phyloP scores from a whole-genome alignment of 1,140 invertebrate species.

The Aphis gossypii region DNA sequence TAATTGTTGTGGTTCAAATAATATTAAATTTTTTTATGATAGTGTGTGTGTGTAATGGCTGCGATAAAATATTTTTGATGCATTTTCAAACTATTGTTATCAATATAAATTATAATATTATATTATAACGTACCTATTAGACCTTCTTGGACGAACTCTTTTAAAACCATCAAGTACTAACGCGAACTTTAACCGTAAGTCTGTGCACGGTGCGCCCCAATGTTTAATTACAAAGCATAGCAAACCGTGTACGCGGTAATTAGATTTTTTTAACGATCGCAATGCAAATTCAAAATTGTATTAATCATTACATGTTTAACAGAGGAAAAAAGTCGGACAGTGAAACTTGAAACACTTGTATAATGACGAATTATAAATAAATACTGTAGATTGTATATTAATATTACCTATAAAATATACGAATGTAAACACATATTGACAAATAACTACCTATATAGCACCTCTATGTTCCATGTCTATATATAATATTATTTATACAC shows the following conservation, averaged over 20 bases:
- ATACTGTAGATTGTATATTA: slow-evolving; percentile 14
- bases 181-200: background rate
- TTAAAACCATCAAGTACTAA: background rate
- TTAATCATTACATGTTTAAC: background rate
- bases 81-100: background rate
- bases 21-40: background rate
- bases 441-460: background rate
- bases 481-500: background rate
- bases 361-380: slow-evolving; percentile 46
- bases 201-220: background rate
- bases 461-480: background rate
- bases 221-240: background rate
- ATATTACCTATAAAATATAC: slow-evolving; percentile 14
- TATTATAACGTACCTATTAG: background rate
- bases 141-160: background rate
- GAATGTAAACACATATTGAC: background rate
- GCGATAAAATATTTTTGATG: too few relatives aligned
- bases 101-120: background rate
- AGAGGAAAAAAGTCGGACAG: background rate
- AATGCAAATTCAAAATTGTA: background rate
- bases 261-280: background rate
- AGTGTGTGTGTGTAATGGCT: too few relatives aligned
- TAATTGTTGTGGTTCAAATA: background rate
- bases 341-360: slow-evolving; percentile 39
- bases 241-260: background rate